Percentiles rank a stretch among this genome's conserved stretches.
phyloP scores from a whole-genome alignment of 2,888 invertebrate species.

The Chaitophorus viminalis region DNA sequence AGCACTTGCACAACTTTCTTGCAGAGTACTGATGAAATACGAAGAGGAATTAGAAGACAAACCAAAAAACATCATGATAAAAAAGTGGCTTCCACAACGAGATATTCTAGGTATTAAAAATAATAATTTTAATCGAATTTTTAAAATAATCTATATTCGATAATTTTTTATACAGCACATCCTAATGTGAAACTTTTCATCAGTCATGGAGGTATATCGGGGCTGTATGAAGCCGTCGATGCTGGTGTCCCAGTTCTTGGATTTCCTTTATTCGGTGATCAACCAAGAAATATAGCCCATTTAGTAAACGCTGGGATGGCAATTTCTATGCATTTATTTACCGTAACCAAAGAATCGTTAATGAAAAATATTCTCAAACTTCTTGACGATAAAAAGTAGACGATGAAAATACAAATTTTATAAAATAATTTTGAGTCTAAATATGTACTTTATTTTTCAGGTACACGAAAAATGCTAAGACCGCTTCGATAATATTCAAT shows the following conservation, averaged over 20 bases:
- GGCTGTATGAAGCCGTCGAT: conserved; percentile 13
- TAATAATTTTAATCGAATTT: too few species aligned
- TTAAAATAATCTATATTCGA: too few species aligned
- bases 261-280: background rate
- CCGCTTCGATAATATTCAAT: background rate
- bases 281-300: background rate
- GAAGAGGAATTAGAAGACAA: conserved; percentile 51
- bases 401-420: too few species aligned
- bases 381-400: background rate
- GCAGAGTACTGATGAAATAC: conserved; percentile 42
- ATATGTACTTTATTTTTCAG: background rate
- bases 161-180: background rate
- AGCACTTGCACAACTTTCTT: conserved; percentile 31
- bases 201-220: conserved; percentile 26
- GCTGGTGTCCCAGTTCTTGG: conserved; percentile 18
- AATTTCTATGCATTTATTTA: background rate
- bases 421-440: background rate
- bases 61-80: conserved; percentile 41
- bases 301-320: conserved; percentile 11
- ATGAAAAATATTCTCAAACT: background rate
- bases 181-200: conserved; percentile 10
- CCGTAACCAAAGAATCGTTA: background rate
- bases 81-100: too few species aligned
- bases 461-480: background rate
- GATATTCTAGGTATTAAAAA: conserved; percentile 18